phyloP scores from a whole-genome alignment of 2,113 vertebrate species.

The Cryptotis parvus region DNA sequence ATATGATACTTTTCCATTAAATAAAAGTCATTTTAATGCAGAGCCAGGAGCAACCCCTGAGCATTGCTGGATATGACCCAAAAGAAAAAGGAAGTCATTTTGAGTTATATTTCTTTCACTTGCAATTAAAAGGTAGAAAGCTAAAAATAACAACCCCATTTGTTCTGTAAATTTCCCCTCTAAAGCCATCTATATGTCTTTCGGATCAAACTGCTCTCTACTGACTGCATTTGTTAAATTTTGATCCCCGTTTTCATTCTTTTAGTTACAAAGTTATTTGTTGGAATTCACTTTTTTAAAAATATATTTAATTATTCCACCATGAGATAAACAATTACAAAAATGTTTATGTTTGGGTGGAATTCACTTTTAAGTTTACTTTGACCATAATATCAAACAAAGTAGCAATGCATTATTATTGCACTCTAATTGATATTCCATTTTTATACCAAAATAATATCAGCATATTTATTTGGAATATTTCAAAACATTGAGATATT shows the following conservation, averaged over 20 bases:
- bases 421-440: background rate
- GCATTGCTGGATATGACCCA: too few species aligned
- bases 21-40: too few species aligned
- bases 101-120: background rate
- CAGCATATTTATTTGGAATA: background rate
- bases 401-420: background rate
- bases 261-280: background rate
- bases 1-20: background rate
- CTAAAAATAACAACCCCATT: background rate
- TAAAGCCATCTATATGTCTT: too few species aligned
- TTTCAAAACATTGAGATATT: slow-evolving; percentile 5
- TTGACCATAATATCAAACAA: background rate
- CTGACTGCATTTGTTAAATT: background rate
- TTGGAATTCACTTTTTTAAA: background rate
- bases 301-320: too few species aligned
- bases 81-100: background rate
- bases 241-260: background rate
- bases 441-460: background rate
- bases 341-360: too few species aligned
- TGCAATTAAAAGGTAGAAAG: background rate
- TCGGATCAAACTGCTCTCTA: too few species aligned
- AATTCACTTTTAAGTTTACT: background rate
- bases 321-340: too few species aligned
- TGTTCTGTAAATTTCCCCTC: background rate
- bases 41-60: too few species aligned